phyloP scores from a whole-genome alignment of 2,113 vertebrate genomes.

The Stercorarius parasiticus region DNA sequence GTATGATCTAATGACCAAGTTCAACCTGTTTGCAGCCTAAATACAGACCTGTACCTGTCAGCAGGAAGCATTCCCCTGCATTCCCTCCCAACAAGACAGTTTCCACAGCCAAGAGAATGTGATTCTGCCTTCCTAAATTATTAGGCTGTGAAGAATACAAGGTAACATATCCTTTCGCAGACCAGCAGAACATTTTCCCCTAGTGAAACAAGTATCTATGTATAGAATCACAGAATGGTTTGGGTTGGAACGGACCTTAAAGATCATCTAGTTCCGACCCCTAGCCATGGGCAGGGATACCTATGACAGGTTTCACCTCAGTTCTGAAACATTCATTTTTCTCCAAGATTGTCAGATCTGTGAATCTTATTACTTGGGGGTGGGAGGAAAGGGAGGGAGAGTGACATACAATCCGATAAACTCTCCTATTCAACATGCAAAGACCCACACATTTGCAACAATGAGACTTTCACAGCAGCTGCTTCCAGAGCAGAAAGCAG shows the following conservation, averaged over 20 bases:
- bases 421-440: not conserved
- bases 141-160: not conserved
- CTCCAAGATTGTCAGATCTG: not conserved
- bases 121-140: not conserved
- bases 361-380: not conserved
- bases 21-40: not conserved
- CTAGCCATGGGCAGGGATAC: not conserved
- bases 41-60: not conserved
- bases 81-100: not conserved
- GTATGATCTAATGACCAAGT: not conserved
- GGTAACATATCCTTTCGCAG: not conserved
- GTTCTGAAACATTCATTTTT: not conserved
- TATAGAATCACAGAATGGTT: not conserved
- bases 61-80: not conserved
- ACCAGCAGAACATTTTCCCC: not conserved
- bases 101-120: not conserved
- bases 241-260: not conserved
- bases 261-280: not conserved
- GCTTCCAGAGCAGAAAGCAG: not conserved
- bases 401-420: not conserved
- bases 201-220: not conserved
- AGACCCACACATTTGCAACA: not conserved
- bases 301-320: not conserved
- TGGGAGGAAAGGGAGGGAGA: not conserved
- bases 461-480: conserved; percentile 12